Evolutionary conservation across 2,888 invertebrate genomes (phyloP).

Genomic region (Eilema depressum): DNA sequence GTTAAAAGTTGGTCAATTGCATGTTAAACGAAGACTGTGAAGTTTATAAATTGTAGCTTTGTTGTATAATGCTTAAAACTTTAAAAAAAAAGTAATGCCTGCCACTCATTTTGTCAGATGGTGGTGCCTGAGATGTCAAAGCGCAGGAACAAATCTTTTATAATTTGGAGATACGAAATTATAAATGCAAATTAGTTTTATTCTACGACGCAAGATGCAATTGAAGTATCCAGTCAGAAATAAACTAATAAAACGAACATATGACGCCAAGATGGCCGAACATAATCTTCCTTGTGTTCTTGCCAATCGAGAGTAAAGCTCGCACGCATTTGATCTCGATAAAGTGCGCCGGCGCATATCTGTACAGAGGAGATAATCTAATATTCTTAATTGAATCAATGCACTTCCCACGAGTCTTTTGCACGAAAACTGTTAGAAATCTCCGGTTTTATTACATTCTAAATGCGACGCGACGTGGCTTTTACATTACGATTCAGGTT

Average conservation of each 20-base stretch:
- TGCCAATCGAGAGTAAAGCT: constrained; percentile 66
- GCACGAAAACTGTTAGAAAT: constrained; percentile 58
- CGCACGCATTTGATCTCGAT: constrained; percentile 63
- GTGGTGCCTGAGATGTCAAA: no score
- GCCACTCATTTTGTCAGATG: no score
- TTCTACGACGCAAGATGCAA: constrained; percentile 27
- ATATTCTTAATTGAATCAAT: constrained; percentile 70
- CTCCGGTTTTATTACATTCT: constrained; percentile 41
- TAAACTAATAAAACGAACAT: constrained; percentile 42
- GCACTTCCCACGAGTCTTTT: constrained; percentile 68
- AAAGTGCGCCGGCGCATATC: constrained; percentile 51
- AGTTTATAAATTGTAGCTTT: no score
- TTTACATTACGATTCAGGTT: constrained; percentile 39
- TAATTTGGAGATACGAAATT: not conserved
- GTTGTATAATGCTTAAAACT: no score
- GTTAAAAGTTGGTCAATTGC: no score
- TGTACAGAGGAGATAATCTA: constrained; percentile 66
- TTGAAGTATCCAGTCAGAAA: constrained; percentile 45
- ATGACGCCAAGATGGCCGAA: constrained; percentile 42
- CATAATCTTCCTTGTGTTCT: constrained; percentile 50
- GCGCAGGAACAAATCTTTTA: no score
- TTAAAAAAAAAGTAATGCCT: no score
- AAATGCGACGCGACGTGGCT: constrained; percentile 35
- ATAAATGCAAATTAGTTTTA: not conserved
- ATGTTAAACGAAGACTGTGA: no score